Conservation (phyloP, 2,888 invertebrate species). For the Agrochola lychnidis region DNA sequence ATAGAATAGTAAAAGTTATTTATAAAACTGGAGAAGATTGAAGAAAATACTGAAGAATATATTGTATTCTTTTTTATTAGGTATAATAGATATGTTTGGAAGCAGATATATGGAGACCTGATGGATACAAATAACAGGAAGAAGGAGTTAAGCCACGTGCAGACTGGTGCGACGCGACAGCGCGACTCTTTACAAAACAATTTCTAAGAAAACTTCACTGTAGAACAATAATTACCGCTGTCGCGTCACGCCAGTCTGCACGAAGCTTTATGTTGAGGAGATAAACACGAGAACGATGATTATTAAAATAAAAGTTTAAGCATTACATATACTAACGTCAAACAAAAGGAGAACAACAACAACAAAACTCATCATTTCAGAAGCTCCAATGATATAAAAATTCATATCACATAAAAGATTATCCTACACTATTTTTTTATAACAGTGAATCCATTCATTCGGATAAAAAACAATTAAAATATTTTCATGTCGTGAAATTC, state of each 20-base stretch:
- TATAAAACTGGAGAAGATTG: neutral
- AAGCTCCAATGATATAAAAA: neutral
- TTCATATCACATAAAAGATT: neutral
- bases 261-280: neutral
- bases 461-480: slow-evolving; percentile 42
- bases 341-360: neutral
- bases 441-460: slow-evolving; percentile 31
- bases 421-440: neutral
- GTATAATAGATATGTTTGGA: neutral
- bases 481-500: slow-evolving; percentile 31
- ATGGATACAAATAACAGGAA: neutral
- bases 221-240: no score
- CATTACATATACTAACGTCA: neutral
- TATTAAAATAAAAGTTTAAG: slow-evolving; percentile 5
- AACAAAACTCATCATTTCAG: neutral
- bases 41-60: neutral
- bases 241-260: no score
- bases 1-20: neutral
- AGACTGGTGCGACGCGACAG: no score
- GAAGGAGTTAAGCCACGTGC: neutral
- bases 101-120: neutral
- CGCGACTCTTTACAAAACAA: no score
- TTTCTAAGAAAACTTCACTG: no score
- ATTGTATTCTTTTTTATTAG: no score
- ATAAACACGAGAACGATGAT: neutral